Percentiles rank a stretch among this genome's conserved stretches.
These are phyloP conservation scores for Bimastos eiseni DNA, from an alignment of 2,888 invertebrate species.

Conservation along the genomic window DNA sequence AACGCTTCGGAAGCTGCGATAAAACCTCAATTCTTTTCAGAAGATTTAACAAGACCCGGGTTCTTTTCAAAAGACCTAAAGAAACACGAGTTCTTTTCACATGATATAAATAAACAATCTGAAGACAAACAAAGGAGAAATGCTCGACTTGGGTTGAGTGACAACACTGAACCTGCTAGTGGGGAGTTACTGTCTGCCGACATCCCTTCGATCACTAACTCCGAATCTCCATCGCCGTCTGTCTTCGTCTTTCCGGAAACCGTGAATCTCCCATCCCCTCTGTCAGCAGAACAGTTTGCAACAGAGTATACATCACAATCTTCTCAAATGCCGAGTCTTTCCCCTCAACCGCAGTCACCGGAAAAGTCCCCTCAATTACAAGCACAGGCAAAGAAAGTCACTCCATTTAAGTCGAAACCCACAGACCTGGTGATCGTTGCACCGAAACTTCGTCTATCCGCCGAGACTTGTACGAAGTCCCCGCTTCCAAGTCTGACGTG, in stretches of 20 bases:
- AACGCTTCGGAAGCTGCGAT: neutral
- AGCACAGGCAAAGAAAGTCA: neutral
- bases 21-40: neutral
- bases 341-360: neutral
- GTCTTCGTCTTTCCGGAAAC: neutral
- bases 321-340: neutral
- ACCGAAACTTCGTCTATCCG: neutral
- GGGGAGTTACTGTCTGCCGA: neutral
- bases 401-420: neutral
- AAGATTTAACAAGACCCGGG: neutral
- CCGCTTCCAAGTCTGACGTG: neutral
- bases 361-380: neutral
- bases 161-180: neutral
- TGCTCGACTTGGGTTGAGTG: neutral
- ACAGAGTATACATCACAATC: neutral
- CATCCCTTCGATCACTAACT: neutral
- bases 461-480: neutral
- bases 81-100: neutral
- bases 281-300: slow-evolving; percentile 13
- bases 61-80: neutral
- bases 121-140: neutral
- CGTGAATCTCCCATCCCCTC: neutral
- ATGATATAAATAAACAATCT: too few species aligned
- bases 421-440: neutral
- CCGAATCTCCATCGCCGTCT: neutral